These are phyloP conservation scores for Botia almorhae DNA, from an alignment of 2,797 vertebrate genomes.

Conservation along the genomic window DNA sequence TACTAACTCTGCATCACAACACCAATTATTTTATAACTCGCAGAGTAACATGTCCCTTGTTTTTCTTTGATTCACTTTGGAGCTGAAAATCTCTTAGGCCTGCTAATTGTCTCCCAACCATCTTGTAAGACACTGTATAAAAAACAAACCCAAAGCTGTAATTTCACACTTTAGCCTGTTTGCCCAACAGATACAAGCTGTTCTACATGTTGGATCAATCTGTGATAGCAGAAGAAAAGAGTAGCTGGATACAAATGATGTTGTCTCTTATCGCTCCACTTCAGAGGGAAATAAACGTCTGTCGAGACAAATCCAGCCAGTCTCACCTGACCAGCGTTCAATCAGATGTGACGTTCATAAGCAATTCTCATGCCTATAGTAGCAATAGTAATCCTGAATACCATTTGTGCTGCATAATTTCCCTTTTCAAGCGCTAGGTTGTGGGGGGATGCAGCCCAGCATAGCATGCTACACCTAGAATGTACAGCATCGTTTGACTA, in stretches of 20 bases:
- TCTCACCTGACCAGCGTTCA: conserved; percentile 23
- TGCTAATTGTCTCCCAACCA: neutral
- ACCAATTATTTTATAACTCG: neutral
- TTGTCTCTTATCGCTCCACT: conserved; percentile 20
- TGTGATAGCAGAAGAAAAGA: conserved; percentile 34
- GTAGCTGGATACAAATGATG: conserved; percentile 26
- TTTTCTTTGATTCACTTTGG: neutral
- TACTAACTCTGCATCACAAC: neutral
- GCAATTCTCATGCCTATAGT: neutral
- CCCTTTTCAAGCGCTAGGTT: neutral
- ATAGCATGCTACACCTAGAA: neutral
- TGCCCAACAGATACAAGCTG: conserved; percentile 41
- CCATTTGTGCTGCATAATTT: neutral
- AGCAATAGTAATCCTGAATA: neutral
- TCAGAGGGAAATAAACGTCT: conserved; percentile 29
- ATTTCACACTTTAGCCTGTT: conserved; percentile 35
- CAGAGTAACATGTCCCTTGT: neutral
- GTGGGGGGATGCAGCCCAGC: neutral
- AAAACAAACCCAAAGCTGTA: conserved; percentile 18
- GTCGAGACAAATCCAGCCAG: conserved; percentile 17
- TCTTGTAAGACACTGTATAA: conserved; percentile 28
- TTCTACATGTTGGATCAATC: conserved; percentile 28
- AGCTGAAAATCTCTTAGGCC: conserved; percentile 6
- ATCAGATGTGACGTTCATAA: conserved; percentile 23
- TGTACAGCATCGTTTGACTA: neutral